phyloP scores from a whole-genome alignment of 2,797 vertebrate genomes.

The Clarias fuscus region DNA sequence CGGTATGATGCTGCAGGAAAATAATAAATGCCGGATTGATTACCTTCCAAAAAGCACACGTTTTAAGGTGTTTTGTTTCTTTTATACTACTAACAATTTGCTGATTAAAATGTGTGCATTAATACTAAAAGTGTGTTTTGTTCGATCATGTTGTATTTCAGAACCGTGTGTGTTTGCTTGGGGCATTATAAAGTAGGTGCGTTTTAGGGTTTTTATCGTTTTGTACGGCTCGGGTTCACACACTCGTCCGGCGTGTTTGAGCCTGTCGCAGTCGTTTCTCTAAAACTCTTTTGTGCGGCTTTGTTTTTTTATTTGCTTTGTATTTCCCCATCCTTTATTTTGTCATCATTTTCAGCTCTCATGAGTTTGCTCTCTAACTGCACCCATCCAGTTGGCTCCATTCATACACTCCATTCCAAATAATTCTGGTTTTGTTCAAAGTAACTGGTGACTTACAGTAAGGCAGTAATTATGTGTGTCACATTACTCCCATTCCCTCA shows the following conservation, averaged over 20 bases:
- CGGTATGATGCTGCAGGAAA: background rate
- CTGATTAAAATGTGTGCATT: background rate
- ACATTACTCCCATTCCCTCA: conserved; percentile 40
- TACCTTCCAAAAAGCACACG: background rate
- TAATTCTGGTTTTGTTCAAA: conserved; percentile 50
- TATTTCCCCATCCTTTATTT: conserved; percentile 8
- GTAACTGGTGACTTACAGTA: conserved; percentile 20
- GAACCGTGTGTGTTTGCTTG: background rate
- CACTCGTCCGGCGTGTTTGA: background rate
- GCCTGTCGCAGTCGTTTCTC: conserved; percentile 12
- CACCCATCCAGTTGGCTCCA: conserved; percentile 23
- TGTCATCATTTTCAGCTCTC: conserved; percentile 16
- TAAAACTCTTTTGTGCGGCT: background rate
- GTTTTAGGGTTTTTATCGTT: background rate
- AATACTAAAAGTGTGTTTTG: too few relatives aligned
- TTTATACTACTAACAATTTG: background rate
- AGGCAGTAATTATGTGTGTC: conserved; percentile 41
- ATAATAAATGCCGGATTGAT: background rate
- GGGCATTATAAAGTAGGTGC: background rate
- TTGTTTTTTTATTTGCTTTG: conserved; percentile 14
- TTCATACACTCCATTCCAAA: conserved; percentile 19
- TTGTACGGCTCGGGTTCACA: background rate
- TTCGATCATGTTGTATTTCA: background rate
- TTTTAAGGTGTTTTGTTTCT: background rate
- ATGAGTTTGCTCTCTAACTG: background rate